phyloP scores from a whole-genome alignment of 2,113 vertebrate genomes.

The Orientallactaga bullata region DNA sequence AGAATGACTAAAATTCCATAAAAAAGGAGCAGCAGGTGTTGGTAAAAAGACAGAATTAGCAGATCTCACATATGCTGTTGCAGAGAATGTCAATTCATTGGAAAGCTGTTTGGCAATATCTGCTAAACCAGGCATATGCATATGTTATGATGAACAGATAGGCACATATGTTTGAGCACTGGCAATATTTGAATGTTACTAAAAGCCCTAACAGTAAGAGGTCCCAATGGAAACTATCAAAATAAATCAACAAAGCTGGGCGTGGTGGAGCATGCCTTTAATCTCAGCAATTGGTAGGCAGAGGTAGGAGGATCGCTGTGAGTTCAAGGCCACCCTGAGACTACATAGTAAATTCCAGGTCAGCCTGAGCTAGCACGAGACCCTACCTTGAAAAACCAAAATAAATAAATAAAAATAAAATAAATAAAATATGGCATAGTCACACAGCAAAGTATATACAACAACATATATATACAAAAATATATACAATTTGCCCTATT shows the following conservation, averaged over 20 bases:
- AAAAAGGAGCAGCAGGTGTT: neutral
- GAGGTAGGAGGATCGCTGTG: too few relatives aligned
- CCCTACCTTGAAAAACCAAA: too few relatives aligned
- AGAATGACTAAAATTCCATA: neutral
- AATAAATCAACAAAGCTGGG: neutral
- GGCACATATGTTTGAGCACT: neutral
- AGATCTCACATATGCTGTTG: neutral
- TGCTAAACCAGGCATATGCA: neutral
- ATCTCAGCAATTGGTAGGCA: too few relatives aligned
- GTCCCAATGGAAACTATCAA: neutral
- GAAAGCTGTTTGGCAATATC: neutral
- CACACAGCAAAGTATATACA: neutral
- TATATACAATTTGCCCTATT: neutral
- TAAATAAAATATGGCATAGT: neutral
- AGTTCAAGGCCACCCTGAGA: too few relatives aligned
- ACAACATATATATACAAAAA: constrained; percentile 1
- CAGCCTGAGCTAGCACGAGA: too few relatives aligned
- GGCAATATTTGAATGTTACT: neutral
- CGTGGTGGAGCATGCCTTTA: too few relatives aligned
- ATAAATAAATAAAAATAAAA: too few relatives aligned
- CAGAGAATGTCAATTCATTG: neutral
- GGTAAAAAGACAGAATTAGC: neutral
- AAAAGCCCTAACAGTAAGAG: neutral
- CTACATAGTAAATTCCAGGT: too few relatives aligned
- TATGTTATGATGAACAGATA: neutral